Conservation (phyloP, 2,113 vertebrate species). For the Ginglymostoma cirratum region DNA sequence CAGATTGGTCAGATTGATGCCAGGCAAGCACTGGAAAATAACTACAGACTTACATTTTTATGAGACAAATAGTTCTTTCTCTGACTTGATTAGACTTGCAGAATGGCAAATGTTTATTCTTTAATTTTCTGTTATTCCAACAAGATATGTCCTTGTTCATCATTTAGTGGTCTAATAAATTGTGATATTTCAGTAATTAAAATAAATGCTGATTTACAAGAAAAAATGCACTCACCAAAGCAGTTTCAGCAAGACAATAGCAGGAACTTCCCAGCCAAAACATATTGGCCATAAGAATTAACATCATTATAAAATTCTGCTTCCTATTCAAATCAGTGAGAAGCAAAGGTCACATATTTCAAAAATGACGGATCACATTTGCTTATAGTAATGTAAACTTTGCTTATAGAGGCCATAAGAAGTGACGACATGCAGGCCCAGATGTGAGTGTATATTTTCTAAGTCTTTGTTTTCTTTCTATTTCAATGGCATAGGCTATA, state of each 20-base stretch:
- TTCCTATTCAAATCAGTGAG: slow-evolving; percentile 23
- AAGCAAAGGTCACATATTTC: slow-evolving; percentile 32
- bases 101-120: neutral
- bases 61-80: neutral
- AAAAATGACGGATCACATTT: slow-evolving; percentile 20
- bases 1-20: neutral
- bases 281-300: slow-evolving; percentile 1
- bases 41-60: slow-evolving; percentile 10
- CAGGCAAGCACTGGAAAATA: neutral
- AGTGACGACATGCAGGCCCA: neutral
- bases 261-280: slow-evolving; percentile 19
- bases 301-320: slow-evolving; percentile 22
- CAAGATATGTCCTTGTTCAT: no score
- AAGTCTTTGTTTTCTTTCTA: neutral
- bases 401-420: neutral
- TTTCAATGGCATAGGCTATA: neutral
- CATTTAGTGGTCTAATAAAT: slow-evolving; percentile 15
- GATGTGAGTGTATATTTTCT: neutral
- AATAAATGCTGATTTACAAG: slow-evolving; percentile 22
- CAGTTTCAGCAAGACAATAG: neutral
- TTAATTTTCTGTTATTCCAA: neutral
- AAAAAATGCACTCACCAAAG: neutral
- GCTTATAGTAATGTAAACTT: slow-evolving; percentile 23
- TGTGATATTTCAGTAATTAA: slow-evolving; percentile 9
- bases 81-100: neutral